Conservation (phyloP, 2,888 invertebrate species). For the Ptilodon capucinus region DNA sequence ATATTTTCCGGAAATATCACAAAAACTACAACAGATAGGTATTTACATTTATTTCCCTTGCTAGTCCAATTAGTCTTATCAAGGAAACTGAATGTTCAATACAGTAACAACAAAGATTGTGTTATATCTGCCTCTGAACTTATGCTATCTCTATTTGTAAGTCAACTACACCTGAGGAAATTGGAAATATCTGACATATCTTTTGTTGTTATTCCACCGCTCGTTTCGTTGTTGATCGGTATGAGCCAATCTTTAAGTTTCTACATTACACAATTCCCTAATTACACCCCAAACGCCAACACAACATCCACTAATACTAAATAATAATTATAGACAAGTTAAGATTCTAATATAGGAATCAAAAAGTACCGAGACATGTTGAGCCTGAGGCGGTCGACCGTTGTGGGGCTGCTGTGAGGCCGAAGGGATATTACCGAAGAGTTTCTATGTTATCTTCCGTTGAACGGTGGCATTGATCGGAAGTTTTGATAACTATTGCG, state of each 20-base stretch:
- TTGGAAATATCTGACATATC: background rate
- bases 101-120: too few relatives aligned
- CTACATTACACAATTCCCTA: constrained; percentile 43
- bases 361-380: constrained; percentile 80
- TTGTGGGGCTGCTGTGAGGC: constrained; percentile 74
- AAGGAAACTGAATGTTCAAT: too few relatives aligned
- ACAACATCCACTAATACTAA: constrained; percentile 54
- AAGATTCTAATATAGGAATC: constrained; percentile 79
- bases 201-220: constrained; percentile 12
- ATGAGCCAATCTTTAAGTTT: constrained; percentile 7
- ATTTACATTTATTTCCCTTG: background rate
- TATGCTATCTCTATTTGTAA: background rate
- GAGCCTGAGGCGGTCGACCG: constrained; percentile 72
- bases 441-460: constrained; percentile 67
- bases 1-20: too few relatives aligned
- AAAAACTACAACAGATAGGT: too few relatives aligned
- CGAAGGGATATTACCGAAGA: constrained; percentile 65
- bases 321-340: constrained; percentile 58
- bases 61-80: background rate
- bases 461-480: constrained; percentile 60
- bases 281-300: constrained; percentile 52
- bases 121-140: background rate
- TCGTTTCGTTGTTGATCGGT: constrained; percentile 3
- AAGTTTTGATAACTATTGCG: constrained; percentile 65
- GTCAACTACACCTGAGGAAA: background rate